These are phyloP conservation scores for Littorina saxatilis DNA, from an alignment of 1,140 invertebrate genomes.

Conservation along the genomic window DNA sequence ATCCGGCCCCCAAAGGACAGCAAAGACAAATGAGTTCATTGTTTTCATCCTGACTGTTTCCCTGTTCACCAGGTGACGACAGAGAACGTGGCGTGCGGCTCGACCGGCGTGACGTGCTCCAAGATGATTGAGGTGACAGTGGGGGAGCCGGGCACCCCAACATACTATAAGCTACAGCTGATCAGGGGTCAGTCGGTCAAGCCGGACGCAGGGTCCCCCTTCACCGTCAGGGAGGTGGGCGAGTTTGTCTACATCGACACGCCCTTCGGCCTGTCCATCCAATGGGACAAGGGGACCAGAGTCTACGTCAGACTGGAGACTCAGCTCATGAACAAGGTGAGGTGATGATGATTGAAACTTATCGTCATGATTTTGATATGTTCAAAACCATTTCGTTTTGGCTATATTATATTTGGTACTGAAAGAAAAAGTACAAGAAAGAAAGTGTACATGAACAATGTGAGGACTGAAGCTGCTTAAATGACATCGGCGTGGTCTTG, in stretches of 20 bases:
- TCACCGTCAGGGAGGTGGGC: constrained; percentile 81
- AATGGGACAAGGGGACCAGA: constrained; percentile 91
- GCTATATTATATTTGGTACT: too few species aligned
- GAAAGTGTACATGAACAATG: too few species aligned
- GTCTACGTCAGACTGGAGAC: constrained; percentile 86
- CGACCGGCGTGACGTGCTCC: constrained; percentile 89
- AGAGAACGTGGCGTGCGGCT: constrained; percentile 89
- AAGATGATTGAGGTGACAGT: constrained; percentile 79
- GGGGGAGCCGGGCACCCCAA: constrained; percentile 50
- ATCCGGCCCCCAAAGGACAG: too few species aligned
- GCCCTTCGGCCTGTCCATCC: constrained; percentile 74
- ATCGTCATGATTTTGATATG: too few species aligned
- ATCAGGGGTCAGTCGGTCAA: constrained; percentile 66
- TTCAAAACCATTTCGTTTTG: too few species aligned
- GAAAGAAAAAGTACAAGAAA: too few species aligned
- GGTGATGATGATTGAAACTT: too few species aligned
- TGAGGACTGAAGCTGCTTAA: too few species aligned
- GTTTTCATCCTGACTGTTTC: too few species aligned
- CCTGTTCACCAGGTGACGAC: constrained; percentile 67
- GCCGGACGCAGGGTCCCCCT: constrained; percentile 65
- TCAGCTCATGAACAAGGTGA: constrained; percentile 78
- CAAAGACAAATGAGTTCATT: too few species aligned
- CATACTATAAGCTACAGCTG: constrained; percentile 65
- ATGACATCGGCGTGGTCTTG: too few species aligned
- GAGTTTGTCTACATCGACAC: constrained; percentile 80